These are phyloP conservation scores for Myotis brandtii DNA, from an alignment of 2,113 vertebrate species.

Conservation along the genomic window DNA sequence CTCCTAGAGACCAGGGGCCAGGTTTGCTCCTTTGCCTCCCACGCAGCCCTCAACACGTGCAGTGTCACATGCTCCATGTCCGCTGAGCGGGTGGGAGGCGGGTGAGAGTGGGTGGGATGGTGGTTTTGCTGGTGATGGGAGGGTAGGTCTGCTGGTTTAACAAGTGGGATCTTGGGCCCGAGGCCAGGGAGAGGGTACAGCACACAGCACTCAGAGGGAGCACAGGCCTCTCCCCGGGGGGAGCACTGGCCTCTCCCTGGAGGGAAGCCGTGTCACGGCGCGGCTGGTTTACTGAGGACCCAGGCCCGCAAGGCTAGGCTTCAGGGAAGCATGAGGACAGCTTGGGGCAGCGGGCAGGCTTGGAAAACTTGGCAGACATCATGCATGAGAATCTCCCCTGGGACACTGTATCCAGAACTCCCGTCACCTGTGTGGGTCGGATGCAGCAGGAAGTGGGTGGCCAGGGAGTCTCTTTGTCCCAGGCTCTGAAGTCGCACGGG, in stretches of 20 bases:
- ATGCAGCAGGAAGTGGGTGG: too few species aligned
- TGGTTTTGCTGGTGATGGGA: background rate
- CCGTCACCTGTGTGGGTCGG: background rate
- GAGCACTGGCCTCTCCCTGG: background rate
- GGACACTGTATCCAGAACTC: too few species aligned
- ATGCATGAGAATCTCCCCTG: background rate
- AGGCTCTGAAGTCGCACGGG: background rate
- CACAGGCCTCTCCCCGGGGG: background rate
- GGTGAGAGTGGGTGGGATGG: background rate
- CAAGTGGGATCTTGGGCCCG: background rate
- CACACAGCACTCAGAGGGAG: background rate
- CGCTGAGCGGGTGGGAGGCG: background rate
- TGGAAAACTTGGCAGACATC: background rate
- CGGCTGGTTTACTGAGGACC: background rate
- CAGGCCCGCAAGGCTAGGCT: background rate
- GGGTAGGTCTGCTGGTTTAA: background rate
- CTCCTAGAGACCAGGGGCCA: background rate
- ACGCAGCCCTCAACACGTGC: accelerated
- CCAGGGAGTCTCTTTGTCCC: background rate
- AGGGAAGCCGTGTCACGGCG: background rate
- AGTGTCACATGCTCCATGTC: accelerated
- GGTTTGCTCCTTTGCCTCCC: background rate
- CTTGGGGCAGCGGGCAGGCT: background rate
- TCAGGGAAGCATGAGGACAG: background rate
- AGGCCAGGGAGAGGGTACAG: background rate